These are phyloP conservation scores for Cryptotermes secundus DNA, from an alignment of 1,140 invertebrate species.

Conservation along the genomic window DNA sequence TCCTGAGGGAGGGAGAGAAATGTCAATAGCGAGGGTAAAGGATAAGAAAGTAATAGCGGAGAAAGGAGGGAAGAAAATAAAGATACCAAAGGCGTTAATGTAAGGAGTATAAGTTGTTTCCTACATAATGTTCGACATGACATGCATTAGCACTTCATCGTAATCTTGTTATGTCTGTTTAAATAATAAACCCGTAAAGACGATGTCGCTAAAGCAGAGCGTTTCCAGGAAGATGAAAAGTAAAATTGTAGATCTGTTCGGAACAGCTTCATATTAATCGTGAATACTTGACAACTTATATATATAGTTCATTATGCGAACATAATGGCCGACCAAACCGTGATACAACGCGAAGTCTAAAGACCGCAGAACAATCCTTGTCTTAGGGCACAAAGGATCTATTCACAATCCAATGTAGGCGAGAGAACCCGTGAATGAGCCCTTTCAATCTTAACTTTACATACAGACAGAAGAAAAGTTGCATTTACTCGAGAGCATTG, in stretches of 20 bases:
- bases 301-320: slow-evolving; percentile 1
- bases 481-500: not conserved
- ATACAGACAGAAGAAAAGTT: not conserved
- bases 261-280: not conserved
- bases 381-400: not conserved
- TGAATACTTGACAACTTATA: not conserved
- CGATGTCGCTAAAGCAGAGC: no score
- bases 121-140: no score
- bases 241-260: not conserved
- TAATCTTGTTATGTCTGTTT: no score
- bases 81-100: no score
- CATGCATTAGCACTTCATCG: no score
- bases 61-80: no score
- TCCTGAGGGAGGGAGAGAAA: no score
- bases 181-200: no score
- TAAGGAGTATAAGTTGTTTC: no score
- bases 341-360: not conserved
- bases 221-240: no score
- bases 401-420: not conserved
- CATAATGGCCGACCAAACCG: not conserved
- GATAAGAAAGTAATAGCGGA: no score
- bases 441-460: not conserved
- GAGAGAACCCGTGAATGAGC: not conserved
- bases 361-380: slow-evolving; percentile 5
- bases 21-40: no score